Conservation (phyloP, 2,888 invertebrate species). For the Melinaea marsaeus region DNA sequence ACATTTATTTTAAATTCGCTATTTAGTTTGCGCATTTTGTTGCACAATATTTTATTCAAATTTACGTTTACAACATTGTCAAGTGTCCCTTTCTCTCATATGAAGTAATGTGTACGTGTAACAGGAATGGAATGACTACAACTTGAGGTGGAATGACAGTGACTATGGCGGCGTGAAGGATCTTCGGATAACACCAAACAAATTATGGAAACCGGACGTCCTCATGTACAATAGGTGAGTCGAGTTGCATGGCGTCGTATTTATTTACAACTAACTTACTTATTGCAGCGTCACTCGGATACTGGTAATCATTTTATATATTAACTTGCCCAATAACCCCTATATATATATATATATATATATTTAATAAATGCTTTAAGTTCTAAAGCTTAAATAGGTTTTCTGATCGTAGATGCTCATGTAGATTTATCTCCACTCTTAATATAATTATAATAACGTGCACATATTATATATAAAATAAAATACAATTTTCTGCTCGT, state of each 20-base stretch:
- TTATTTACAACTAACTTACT: constrained; percentile 14
- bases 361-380: background rate
- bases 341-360: background rate
- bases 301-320: constrained; percentile 5
- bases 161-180: constrained; percentile 97
- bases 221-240: constrained; percentile 99
- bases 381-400: no score
- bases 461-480: no score
- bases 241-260: constrained; percentile 26
- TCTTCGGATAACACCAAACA: constrained; percentile 95
- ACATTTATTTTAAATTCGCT: constrained; percentile 10
- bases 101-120: constrained; percentile 43
- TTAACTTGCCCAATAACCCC: background rate
- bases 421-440: no score
- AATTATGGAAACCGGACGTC: constrained; percentile 99
- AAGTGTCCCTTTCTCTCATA: constrained; percentile 39
- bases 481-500: no score
- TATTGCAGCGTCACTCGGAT: constrained; percentile 27
- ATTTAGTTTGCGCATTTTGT: background rate
- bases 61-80: background rate
- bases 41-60: constrained; percentile 4
- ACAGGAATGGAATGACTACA: constrained; percentile 99
- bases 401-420: no score
- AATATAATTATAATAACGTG: no score
- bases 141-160: constrained; percentile 96